Percentiles rank a stretch among this genome's conserved stretches.
Evolutionary conservation across 1,140 invertebrate genomes (phyloP).

Genomic region (Ostrea denselamellosa): DNA sequence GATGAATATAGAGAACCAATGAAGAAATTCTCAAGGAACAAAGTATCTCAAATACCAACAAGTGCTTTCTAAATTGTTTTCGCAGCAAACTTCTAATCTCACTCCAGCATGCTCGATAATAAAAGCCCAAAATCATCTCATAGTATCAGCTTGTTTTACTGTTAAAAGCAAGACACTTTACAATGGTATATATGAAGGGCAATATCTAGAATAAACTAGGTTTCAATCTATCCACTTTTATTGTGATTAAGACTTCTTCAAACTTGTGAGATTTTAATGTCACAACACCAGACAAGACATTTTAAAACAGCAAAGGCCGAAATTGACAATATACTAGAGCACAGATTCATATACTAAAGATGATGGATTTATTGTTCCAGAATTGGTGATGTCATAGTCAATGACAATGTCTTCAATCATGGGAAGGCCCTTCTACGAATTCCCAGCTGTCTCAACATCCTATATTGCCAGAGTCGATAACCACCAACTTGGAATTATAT

Average conservation of each 20-base stretch:
- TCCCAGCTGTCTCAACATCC: neutral
- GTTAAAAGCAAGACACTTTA: conserved; percentile 54
- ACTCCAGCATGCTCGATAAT: neutral
- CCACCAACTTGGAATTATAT: conserved; percentile 15
- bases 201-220: conserved; percentile 52
- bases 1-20: too few relatives aligned
- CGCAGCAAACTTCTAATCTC: neutral
- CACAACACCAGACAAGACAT: conserved; percentile 53
- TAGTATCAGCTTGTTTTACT: conserved; percentile 49
- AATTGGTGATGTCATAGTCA: conserved; percentile 23
- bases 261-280: conserved; percentile 47
- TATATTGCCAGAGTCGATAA: neutral
- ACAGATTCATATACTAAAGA: conserved; percentile 43
- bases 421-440: neutral
- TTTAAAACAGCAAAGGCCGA: conserved; percentile 41
- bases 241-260: conserved; percentile 40
- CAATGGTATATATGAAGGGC: conserved; percentile 39
- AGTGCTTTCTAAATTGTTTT: too few relatives aligned
- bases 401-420: neutral
- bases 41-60: too few relatives aligned
- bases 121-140: neutral
- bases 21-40: too few relatives aligned
- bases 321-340: conserved; percentile 47
- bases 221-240: conserved; percentile 44
- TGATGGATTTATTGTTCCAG: conserved; percentile 18